phyloP scores from a whole-genome alignment of 2,888 invertebrate species.

The Pseudococcus jackbeardsleyi region DNA sequence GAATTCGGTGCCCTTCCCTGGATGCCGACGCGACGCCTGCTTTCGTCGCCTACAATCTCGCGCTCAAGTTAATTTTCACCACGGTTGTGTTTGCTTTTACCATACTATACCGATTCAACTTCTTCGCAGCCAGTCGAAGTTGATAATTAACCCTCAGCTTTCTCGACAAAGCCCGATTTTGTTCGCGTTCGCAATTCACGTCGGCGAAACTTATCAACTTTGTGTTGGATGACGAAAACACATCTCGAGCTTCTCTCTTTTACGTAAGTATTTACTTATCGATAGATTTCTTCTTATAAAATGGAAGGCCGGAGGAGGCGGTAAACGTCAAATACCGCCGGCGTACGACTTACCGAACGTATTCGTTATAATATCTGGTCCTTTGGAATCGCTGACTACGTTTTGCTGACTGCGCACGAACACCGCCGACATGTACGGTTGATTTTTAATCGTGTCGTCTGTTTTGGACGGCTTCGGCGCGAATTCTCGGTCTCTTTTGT shows the following conservation, averaged over 20 bases:
- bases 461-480: background rate
- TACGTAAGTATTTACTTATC: background rate
- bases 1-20: background rate
- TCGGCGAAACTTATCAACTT: constrained; percentile 2
- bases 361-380: constrained; percentile 62
- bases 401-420: constrained; percentile 55
- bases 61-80: constrained; percentile 5
- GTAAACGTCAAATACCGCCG: background rate
- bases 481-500: constrained; percentile 4
- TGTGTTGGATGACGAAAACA: constrained; percentile 12
- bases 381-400: constrained; percentile 53
- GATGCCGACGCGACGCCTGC: too few relatives aligned
- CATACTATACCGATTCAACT: background rate
- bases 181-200: background rate
- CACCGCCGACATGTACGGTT: constrained; percentile 60
- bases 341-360: constrained; percentile 48
- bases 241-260: background rate
- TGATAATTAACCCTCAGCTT: constrained; percentile 34
- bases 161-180: background rate
- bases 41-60: background rate
- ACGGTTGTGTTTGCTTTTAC: constrained; percentile 20
- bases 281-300: background rate
- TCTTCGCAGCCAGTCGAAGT: constrained; percentile 9
- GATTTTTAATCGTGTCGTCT: constrained; percentile 54
- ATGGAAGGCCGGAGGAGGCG: background rate